These are phyloP conservation scores for Marasmarcha lunaedactyla DNA, from an alignment of 2,888 invertebrate genomes.

Conservation along the genomic window DNA sequence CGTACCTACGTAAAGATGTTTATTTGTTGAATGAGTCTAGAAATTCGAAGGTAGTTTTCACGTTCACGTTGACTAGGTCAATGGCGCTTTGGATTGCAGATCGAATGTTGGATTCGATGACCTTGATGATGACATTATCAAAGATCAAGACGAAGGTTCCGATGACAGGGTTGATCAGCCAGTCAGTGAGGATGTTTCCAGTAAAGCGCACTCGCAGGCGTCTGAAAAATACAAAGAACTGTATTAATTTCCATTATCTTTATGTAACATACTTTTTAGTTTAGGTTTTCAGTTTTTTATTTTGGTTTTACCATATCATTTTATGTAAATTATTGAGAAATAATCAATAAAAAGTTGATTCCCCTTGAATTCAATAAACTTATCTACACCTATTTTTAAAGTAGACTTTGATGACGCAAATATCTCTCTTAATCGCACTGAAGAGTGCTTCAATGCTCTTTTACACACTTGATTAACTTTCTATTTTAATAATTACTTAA, in stretches of 20 bases:
- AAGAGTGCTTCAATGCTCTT: no score
- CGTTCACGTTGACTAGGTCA: constrained; percentile 36
- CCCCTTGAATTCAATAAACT: no score
- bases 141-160: constrained; percentile 49
- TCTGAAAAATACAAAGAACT: constrained; percentile 31
- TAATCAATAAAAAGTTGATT: no score
- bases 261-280: not conserved
- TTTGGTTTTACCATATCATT: not conserved
- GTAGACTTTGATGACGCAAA: no score
- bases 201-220: constrained; percentile 54
- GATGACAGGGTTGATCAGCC: constrained; percentile 59
- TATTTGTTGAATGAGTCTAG: constrained; percentile 32
- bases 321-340: no score
- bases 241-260: not conserved
- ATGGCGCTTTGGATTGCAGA: constrained; percentile 34
- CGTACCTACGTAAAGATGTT: no score
- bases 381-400: no score
- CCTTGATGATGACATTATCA: constrained; percentile 48
- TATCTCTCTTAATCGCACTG: no score
- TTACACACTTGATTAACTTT: no score
- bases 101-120: constrained; percentile 47
- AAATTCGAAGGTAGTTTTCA: constrained; percentile 26
- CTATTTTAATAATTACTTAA: no score
- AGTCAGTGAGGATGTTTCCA: constrained; percentile 58
- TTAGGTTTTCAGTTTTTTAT: not conserved